A percentile compares a stretch with the other conserved stretches of the same genome.
These are phyloP conservation scores for Simalia tracyae DNA, from an alignment of 2,797 vertebrate species.

Conservation along the genomic window DNA sequence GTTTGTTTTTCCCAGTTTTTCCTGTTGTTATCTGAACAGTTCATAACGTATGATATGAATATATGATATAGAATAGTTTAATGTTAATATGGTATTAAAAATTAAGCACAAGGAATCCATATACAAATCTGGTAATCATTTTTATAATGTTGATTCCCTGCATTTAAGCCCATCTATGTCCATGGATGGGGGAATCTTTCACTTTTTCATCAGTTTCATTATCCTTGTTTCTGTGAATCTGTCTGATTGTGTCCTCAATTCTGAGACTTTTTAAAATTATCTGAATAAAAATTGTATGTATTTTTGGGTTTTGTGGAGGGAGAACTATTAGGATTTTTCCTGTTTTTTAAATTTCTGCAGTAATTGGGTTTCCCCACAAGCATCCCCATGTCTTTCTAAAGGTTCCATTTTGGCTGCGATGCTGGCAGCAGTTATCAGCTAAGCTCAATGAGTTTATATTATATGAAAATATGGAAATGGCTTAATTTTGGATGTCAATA, in stretches of 20 bases:
- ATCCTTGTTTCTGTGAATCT: not conserved
- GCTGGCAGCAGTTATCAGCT: not conserved
- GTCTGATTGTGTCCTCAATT: not conserved
- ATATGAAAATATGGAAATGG: not conserved
- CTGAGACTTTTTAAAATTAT: not conserved
- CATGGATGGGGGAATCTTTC: not conserved
- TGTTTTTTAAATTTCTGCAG: not conserved
- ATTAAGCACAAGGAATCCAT: not conserved
- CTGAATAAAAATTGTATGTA: not conserved
- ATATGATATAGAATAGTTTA: not conserved
- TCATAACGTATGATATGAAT: not conserved
- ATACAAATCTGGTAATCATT: not conserved
- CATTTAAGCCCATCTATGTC: not conserved
- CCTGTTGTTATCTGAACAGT: not conserved
- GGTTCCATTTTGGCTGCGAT: not conserved
- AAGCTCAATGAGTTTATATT: not conserved
- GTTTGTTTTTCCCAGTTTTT: not conserved
- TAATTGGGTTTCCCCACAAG: not conserved
- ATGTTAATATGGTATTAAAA: not conserved
- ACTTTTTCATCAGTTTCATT: not conserved
- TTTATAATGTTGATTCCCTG: not conserved
- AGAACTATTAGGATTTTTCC: not conserved
- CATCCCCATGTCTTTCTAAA: not conserved
- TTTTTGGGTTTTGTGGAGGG: not conserved
- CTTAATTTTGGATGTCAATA: not conserved